Percentiles rank a stretch among this genome's conserved stretches.
These are phyloP conservation scores for Pseudochirops corinnae DNA, from an alignment of 2,797 vertebrate species.

Conservation along the genomic window DNA sequence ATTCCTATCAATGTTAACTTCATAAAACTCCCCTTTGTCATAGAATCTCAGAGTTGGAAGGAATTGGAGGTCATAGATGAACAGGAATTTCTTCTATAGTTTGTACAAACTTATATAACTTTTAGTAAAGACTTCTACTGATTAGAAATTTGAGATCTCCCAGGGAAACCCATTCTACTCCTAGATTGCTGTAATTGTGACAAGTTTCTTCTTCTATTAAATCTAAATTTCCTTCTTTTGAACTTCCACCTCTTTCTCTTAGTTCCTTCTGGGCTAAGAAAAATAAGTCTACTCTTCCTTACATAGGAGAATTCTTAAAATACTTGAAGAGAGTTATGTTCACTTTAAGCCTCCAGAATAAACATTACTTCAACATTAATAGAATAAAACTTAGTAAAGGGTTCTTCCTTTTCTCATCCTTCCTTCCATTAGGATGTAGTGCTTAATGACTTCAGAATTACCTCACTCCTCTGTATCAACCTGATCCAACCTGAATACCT, in stretches of 20 bases:
- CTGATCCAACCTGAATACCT: background rate
- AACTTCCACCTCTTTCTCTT: background rate
- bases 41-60: background rate
- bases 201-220: constrained; percentile 11
- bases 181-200: background rate
- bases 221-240: constrained; percentile 24
- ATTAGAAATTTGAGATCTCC: constrained; percentile 4
- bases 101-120: background rate
- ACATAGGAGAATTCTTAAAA: background rate
- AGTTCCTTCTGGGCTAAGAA: constrained; percentile 22
- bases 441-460: background rate
- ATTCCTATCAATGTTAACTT: background rate
- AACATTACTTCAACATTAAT: background rate
- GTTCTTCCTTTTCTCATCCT: background rate
- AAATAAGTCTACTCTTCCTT: constrained; percentile 39
- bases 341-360: background rate
- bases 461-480: background rate
- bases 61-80: background rate
- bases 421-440: background rate
- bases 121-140: constrained; percentile 40
- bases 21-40: background rate
- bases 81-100: background rate
- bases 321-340: constrained; percentile 43
- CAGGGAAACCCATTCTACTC: constrained; percentile 4
- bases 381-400: background rate